A percentile compares a stretch with the other conserved stretches of the same genome.
These are phyloP conservation scores for Enchytraeus crypticus DNA, from an alignment of 2,888 invertebrate genomes.

Conservation along the genomic window DNA sequence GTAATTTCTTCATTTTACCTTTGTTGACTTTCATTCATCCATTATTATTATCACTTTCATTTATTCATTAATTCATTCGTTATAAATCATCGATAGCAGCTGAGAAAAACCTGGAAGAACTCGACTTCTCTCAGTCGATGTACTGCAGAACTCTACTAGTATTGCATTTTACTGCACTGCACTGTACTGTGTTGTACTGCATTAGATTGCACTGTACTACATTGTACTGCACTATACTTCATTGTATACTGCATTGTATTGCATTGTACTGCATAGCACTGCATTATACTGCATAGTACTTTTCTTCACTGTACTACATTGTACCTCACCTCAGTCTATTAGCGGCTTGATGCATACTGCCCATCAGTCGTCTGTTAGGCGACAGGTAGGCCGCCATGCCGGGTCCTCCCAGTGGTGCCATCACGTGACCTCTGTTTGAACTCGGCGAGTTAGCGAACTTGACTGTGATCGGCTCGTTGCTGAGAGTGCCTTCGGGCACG, in stretches of 20 bases:
- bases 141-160: background rate
- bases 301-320: background rate
- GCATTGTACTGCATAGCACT: background rate
- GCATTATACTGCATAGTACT: background rate
- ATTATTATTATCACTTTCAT: too few species aligned
- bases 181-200: too few species aligned
- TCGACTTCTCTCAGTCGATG: too few species aligned
- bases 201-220: background rate
- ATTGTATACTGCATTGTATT: background rate
- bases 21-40: too few species aligned
- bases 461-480: constrained; percentile 83
- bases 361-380: constrained; percentile 57
- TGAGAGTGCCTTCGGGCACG: constrained; percentile 69
- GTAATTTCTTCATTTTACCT: too few species aligned
- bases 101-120: too few species aligned
- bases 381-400: constrained; percentile 36
- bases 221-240: background rate
- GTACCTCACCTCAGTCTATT: constrained; percentile 43
- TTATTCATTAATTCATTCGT: too few species aligned
- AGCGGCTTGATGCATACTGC: constrained; percentile 74
- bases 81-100: too few species aligned
- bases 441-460: constrained; percentile 85
- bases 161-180: background rate
- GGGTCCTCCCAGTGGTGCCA: background rate
- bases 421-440: constrained; percentile 5